These are phyloP conservation scores for Stegodyphus mimosarum DNA, from an alignment of 1,140 invertebrate species.

Conservation along the genomic window DNA sequence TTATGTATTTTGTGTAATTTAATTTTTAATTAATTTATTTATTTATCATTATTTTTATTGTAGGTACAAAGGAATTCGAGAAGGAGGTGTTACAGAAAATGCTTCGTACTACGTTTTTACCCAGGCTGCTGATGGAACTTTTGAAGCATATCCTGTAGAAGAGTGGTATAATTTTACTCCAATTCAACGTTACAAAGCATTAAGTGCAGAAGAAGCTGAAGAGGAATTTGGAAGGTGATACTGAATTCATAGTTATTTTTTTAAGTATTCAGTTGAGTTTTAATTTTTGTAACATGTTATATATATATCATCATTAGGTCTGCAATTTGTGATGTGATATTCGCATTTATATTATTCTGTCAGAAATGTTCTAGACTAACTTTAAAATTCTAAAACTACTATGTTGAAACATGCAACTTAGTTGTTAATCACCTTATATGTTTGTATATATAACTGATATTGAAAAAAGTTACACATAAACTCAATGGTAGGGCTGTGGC, in stretches of 20 bases:
- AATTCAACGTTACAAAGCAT: conserved; percentile 88
- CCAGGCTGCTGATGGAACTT: conserved; percentile 90
- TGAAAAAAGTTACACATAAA: too few species aligned
- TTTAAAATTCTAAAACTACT: too few species aligned
- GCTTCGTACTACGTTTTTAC: conserved; percentile 97
- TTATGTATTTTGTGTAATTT: neutral
- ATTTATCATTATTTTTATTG: neutral
- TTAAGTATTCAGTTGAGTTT: neutral
- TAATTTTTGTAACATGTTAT: neutral
- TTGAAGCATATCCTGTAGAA: conserved; percentile 93
- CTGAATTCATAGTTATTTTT: too few species aligned
- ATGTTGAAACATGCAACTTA: too few species aligned
- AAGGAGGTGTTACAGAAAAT: conserved; percentile 94
- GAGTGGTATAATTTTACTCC: conserved; percentile 91
- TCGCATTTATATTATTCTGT: too few species aligned
- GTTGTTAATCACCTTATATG: too few species aligned
- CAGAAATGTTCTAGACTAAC: too few species aligned
- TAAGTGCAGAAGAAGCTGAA: conserved; percentile 96
- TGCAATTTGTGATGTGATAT: too few species aligned
- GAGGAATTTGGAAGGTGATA: conserved; percentile 85
- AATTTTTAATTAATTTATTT: neutral
- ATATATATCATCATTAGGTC: neutral
- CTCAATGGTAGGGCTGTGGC: too few species aligned
- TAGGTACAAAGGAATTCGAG: conserved; percentile 85
- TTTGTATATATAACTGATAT: too few species aligned